These are phyloP conservation scores for Sparidentex hasta DNA, from an alignment of 2,797 vertebrate species.

Conservation along the genomic window DNA sequence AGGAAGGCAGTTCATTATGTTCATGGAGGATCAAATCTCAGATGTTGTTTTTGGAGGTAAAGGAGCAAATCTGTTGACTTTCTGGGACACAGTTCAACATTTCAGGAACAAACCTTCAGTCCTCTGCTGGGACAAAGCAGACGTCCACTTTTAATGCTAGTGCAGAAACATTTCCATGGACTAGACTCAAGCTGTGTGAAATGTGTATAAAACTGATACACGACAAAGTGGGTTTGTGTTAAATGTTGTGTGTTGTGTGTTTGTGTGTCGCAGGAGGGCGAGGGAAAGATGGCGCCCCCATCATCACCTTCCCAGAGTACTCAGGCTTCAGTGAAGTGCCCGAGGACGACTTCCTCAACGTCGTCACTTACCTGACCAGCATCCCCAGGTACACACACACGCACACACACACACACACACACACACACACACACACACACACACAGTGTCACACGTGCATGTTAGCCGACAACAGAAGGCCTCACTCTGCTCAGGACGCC, in stretches of 20 bases:
- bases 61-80: background rate
- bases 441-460: background rate
- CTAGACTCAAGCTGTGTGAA: background rate
- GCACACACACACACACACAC: too few relatives aligned
- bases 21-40: too few relatives aligned
- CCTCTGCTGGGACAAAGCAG: background rate
- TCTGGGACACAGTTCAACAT: background rate
- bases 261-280: constrained; percentile 88
- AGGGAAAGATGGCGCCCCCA: constrained; percentile 93
- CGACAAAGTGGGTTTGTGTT: background rate
- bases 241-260: background rate
- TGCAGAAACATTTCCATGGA: background rate
- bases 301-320: constrained; percentile 95
- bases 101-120: background rate
- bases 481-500: background rate
- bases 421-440: too few relatives aligned
- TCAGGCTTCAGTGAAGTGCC: constrained; percentile 92
- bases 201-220: background rate
- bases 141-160: background rate
- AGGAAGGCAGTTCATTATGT: background rate
- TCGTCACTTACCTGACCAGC: constrained; percentile 95
- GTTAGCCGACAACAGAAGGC: background rate
- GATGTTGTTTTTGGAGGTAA: background rate
- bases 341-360: constrained; percentile 95
- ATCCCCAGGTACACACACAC: constrained; percentile 89